phyloP scores from a whole-genome alignment of 1,140 invertebrate genomes.

The Eumaeus atala region DNA sequence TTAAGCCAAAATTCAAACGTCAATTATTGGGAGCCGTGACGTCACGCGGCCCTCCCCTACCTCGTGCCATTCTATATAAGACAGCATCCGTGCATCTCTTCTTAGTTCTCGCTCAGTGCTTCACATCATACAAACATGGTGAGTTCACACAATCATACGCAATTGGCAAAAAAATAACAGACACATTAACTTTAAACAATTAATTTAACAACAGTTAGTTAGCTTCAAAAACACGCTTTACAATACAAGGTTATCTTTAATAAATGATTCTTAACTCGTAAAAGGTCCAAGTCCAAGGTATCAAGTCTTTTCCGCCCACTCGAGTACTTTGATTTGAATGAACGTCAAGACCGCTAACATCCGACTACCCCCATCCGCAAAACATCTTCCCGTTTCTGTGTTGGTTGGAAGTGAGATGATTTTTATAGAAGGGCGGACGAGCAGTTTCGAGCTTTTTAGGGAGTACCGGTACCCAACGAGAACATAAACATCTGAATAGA shows the following conservation, averaged over 20 bases:
- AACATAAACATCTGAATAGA: too few species aligned
- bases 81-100: neutral
- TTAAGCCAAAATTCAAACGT: neutral
- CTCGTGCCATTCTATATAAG: neutral
- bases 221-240: neutral
- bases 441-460: too few species aligned
- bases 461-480: too few species aligned
- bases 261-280: neutral
- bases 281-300: neutral
- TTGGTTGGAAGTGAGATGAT: too few species aligned
- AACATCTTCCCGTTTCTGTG: too few species aligned
- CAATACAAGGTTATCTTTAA: neutral
- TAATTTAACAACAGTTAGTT: too few species aligned
- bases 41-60: neutral
- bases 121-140: neutral
- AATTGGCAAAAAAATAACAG: neutral
- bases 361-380: too few species aligned
- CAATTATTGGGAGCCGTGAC: neutral
- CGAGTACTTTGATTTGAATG: too few species aligned
- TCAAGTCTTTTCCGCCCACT: neutral
- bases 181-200: neutral
- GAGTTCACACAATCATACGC: neutral
- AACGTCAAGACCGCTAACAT: too few species aligned
- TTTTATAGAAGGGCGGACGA: too few species aligned
- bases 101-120: neutral